Percentiles rank a stretch among this genome's conserved stretches.
These are phyloP conservation scores for Hypsibius dujardini DNA, from an alignment of 1,140 invertebrate genomes.

Conservation along the genomic window DNA sequence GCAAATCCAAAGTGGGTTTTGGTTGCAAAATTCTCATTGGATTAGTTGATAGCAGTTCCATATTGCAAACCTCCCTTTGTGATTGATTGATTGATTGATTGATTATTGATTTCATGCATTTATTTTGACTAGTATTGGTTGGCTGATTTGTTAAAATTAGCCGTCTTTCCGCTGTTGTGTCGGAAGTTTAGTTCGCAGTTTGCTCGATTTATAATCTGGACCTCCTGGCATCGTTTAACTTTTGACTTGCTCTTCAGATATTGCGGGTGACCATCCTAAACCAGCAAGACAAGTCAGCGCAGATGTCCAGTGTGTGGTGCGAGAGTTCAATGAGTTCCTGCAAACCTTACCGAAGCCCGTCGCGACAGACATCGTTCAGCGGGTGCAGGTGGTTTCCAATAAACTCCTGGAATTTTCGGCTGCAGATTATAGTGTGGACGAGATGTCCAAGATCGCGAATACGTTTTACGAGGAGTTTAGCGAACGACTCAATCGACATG, in stretches of 20 bases:
- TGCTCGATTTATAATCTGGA: too few relatives aligned
- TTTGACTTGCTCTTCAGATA: slow-evolving; percentile 9
- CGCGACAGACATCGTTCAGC: slow-evolving; percentile 48
- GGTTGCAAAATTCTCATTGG: too few relatives aligned
- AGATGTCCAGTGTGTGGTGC: slow-evolving; percentile 32
- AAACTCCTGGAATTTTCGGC: slow-evolving; percentile 46
- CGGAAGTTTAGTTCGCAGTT: too few relatives aligned
- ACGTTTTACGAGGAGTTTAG: slow-evolving; percentile 68
- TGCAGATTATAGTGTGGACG: slow-evolving; percentile 45
- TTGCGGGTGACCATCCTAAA: slow-evolving; percentile 21
- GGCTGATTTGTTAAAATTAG: too few relatives aligned
- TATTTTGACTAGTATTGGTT: too few relatives aligned
- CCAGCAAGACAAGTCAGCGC: slow-evolving; percentile 27
- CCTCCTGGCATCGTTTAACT: not conserved
- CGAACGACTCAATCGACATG: slow-evolving; percentile 36
- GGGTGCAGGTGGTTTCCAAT: slow-evolving; percentile 46
- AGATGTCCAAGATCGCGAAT: slow-evolving; percentile 70
- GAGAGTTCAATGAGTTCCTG: slow-evolving; percentile 33
- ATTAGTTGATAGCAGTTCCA: too few relatives aligned
- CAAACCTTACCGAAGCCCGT: slow-evolving; percentile 32
- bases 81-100: too few relatives aligned
- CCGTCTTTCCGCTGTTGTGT: too few relatives aligned
- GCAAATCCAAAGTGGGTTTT: not conserved
- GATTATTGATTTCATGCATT: too few relatives aligned
- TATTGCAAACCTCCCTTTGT: too few relatives aligned